Conservation (phyloP, 2,797 vertebrate genomes). For the Gambusia yucatana region DNA sequence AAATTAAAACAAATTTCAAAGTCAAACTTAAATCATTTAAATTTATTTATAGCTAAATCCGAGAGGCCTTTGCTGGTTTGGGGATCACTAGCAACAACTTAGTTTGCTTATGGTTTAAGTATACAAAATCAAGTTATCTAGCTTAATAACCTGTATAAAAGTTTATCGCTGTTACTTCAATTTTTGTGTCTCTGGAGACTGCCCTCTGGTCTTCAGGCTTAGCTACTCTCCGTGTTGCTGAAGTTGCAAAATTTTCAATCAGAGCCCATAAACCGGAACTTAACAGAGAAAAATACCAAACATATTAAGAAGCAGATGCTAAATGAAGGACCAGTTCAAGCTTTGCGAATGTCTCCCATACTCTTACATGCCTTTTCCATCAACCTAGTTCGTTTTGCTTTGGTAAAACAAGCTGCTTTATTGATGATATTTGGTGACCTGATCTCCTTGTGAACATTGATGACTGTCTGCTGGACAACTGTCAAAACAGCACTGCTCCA, state of each 20-base stretch:
- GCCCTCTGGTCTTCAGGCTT: not conserved
- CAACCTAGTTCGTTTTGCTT: not conserved
- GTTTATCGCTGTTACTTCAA: not conserved
- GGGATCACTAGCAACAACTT: not conserved
- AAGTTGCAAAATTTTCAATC: conserved; percentile 28
- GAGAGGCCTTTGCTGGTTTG: not conserved
- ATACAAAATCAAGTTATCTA: not conserved
- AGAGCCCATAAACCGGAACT: not conserved
- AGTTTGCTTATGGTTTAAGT: not conserved
- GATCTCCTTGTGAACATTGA: not conserved
- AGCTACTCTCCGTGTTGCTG: conserved; percentile 81
- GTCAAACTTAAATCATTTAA: not conserved
- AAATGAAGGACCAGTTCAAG: not conserved
- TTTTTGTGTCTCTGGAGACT: not conserved
- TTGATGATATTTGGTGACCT: not conserved
- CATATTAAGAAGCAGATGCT: not conserved
- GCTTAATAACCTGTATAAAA: not conserved
- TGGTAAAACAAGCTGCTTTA: not conserved
- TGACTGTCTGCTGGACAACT: not conserved
- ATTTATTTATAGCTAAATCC: not conserved
- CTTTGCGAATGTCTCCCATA: not conserved
- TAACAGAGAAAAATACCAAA: not conserved
- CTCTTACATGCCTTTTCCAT: not conserved
- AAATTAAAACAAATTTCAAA: not conserved
- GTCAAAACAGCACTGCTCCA: not conserved